Evolutionary conservation across 2,113 vertebrate genomes (phyloP).

Genomic region (Bos javanicus): DNA sequence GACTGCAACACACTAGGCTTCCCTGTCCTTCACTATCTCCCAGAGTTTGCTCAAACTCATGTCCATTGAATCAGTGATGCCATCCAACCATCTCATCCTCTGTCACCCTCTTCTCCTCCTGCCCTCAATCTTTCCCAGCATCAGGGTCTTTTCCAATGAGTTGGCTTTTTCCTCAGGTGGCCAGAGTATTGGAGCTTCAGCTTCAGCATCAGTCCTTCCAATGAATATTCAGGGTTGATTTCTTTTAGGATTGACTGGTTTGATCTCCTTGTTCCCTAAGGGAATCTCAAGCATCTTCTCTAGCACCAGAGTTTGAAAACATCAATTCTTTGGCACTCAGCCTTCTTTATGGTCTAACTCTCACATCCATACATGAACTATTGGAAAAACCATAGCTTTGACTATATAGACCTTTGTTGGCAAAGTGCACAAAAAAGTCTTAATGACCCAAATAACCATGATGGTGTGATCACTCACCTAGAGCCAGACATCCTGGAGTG

Average conservation of each 20-base stretch:
- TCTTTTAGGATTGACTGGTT: background rate
- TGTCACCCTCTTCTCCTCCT: background rate
- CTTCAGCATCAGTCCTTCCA: background rate
- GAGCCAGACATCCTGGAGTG: background rate
- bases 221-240: background rate
- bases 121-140: background rate
- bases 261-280: background rate
- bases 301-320: background rate
- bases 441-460: background rate
- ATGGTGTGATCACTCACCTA: background rate
- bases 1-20: background rate
- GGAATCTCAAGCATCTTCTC: background rate
- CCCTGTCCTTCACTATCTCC: background rate
- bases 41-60: background rate
- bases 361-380: background rate
- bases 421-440: background rate
- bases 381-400: background rate
- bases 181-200: background rate
- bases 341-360: background rate
- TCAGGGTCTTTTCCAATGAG: background rate
- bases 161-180: background rate
- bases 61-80: background rate
- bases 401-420: background rate
- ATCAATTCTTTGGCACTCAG: background rate
- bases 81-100: background rate